A percentile compares a stretch with the other conserved stretches of the same genome.
Conservation (phyloP, 2,797 vertebrate genomes). For the Enteromius anoplus region DNA sequence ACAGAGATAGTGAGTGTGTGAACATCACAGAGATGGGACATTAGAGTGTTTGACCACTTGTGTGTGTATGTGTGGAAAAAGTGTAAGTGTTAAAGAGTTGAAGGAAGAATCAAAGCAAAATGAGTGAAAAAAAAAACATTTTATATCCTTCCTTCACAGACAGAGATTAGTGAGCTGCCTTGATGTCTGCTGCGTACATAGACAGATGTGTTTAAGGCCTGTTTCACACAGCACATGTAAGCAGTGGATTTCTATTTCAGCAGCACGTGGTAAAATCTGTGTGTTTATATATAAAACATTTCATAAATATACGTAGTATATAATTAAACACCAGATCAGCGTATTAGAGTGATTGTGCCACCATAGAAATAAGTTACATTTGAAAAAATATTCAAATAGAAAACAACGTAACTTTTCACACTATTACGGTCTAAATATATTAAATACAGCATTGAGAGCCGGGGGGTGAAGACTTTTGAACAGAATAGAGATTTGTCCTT, state of each 20-base stretch:
- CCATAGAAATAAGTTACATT: too few relatives aligned
- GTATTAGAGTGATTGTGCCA: too few relatives aligned
- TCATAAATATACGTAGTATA: too few relatives aligned
- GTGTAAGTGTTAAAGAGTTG: conserved; percentile 36
- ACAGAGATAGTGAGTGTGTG: conserved; percentile 45
- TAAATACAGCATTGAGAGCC: too few relatives aligned
- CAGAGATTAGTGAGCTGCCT: background rate
- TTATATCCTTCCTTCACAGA: conserved; percentile 2
- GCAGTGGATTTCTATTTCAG: background rate
- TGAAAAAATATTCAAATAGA: too few relatives aligned
- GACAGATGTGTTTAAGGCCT: conserved; percentile 6
- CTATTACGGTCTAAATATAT: too few relatives aligned
- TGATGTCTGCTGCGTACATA: background rate
- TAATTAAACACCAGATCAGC: too few relatives aligned
- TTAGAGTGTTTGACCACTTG: conserved; percentile 46
- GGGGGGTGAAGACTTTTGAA: too few relatives aligned
- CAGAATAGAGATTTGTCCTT: too few relatives aligned
- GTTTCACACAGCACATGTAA: background rate
- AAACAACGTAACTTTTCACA: too few relatives aligned
- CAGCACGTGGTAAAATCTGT: background rate
- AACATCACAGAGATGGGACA: conserved; percentile 35
- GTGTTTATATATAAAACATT: background rate
- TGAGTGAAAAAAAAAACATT: conserved; percentile 6
- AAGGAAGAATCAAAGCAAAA: conserved; percentile 31
- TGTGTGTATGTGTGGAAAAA: conserved; percentile 16